phyloP scores from a whole-genome alignment of 2,797 vertebrate genomes.

The Miichthys miiuy region DNA sequence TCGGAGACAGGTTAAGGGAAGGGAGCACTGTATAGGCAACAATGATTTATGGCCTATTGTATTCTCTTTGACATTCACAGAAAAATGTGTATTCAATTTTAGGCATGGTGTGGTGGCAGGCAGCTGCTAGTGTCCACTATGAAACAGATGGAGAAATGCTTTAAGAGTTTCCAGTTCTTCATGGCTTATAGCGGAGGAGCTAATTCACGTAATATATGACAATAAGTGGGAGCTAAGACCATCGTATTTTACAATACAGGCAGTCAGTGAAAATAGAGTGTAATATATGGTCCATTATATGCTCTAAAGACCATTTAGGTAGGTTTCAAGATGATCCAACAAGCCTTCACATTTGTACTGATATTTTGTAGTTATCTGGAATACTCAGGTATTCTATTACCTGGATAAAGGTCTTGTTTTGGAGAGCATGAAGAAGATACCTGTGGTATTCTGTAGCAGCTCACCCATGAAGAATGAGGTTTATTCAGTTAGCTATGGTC shows the following conservation, averaged over 20 bases:
- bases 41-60: slow-evolving; percentile 52
- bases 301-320: neutral
- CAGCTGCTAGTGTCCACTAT: slow-evolving; percentile 30
- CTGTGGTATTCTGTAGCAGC: neutral
- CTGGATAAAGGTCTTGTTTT: slow-evolving; percentile 1
- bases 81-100: slow-evolving; percentile 66
- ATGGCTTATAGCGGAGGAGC: slow-evolving; percentile 33
- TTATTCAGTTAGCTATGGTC: neutral
- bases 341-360: neutral
- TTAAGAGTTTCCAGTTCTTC: slow-evolving; percentile 45
- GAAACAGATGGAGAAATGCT: slow-evolving; percentile 69
- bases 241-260: slow-evolving; percentile 33
- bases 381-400: neutral
- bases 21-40: slow-evolving; percentile 24
- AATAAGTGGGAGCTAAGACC: slow-evolving; percentile 29
- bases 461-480: too few species aligned
- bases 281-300: neutral
- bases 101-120: slow-evolving; percentile 20
- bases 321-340: neutral
- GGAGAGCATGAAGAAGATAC: neutral
- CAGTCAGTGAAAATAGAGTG: neutral
- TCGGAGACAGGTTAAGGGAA: slow-evolving; percentile 23
- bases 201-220: slow-evolving; percentile 43
- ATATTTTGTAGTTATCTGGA: neutral
- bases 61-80: slow-evolving; percentile 49